Conservation (phyloP, 2,888 invertebrate genomes). For the Ophion ventricosus region DNA sequence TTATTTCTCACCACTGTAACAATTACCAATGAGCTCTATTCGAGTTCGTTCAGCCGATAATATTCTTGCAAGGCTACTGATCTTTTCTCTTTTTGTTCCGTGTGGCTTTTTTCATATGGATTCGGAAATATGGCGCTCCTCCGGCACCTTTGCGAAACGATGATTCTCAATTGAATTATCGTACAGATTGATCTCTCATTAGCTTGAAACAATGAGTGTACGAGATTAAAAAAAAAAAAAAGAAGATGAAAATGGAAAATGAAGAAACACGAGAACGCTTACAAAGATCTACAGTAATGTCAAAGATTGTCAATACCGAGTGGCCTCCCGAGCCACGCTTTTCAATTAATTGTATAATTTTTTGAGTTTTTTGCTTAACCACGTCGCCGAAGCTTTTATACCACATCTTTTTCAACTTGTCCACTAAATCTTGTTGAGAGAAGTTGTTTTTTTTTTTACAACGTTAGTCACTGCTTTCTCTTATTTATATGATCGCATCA, state of each 20-base stretch:
- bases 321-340: slow-evolving; percentile 67
- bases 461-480: background rate
- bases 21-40: background rate
- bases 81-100: background rate
- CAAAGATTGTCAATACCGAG: slow-evolving; percentile 80
- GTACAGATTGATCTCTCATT: background rate
- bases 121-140: background rate
- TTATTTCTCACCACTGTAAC: background rate
- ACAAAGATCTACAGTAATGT: slow-evolving; percentile 70
- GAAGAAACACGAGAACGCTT: slow-evolving; percentile 58
- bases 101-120: background rate
- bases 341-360: slow-evolving; percentile 48
- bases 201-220: background rate
- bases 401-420: slow-evolving; percentile 53
- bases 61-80: background rate
- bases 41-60: background rate
- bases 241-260: background rate
- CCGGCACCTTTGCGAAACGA: slow-evolving; percentile 23
- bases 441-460: slow-evolving; percentile 18
- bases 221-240: slow-evolving; percentile 14
- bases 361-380: slow-evolving; percentile 27
- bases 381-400: slow-evolving; percentile 54
- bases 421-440: slow-evolving; percentile 46
- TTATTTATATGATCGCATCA: slow-evolving; percentile 19
- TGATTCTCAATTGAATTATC: background rate